phyloP scores from a whole-genome alignment of 2,888 invertebrate species.

The Lepeophtheirus nordmannii region DNA sequence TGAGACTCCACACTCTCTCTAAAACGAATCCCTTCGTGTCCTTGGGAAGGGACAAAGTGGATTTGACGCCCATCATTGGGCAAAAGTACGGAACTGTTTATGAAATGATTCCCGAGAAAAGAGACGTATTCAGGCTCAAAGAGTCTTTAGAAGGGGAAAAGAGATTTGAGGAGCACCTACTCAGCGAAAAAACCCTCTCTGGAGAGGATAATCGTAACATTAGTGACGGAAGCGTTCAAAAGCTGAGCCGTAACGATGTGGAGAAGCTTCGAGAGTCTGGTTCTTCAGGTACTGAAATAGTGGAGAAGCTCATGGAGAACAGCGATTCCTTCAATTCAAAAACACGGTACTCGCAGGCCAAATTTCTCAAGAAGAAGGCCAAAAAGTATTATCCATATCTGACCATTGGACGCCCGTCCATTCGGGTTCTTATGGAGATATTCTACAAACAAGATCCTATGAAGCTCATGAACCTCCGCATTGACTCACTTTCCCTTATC shows the following conservation, averaged over 20 bases:
- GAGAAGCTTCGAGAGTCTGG: constrained; percentile 58
- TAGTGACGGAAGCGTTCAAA: constrained; percentile 61
- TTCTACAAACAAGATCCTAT: constrained; percentile 20
- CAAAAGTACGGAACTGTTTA: constrained; percentile 57
- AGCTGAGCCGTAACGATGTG: constrained; percentile 65
- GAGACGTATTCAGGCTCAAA: constrained; percentile 3
- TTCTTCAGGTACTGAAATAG: constrained; percentile 60
- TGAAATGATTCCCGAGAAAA: constrained; percentile 47
- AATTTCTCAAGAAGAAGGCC: constrained; percentile 62
- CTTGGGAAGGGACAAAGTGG: constrained; percentile 10
- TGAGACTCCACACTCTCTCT: not conserved
- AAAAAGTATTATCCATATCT: constrained; percentile 71
- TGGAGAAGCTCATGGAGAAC: constrained; percentile 70
- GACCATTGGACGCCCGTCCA: constrained; percentile 59
- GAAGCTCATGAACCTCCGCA: constrained; percentile 47
- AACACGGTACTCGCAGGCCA: constrained; percentile 69
- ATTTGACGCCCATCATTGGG: constrained; percentile 36
- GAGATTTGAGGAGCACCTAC: constrained; percentile 35
- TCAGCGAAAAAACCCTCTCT: constrained; percentile 35
- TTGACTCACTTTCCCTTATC: constrained; percentile 77
- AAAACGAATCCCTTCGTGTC: not conserved
- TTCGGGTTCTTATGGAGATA: constrained; percentile 65
- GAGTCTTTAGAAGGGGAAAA: constrained; percentile 39
- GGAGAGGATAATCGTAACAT: constrained; percentile 72
- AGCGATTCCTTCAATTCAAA: constrained; percentile 75